Evolutionary conservation across 2,888 invertebrate genomes (phyloP).

Genomic region (Lasioglossum zephyrum): DNA sequence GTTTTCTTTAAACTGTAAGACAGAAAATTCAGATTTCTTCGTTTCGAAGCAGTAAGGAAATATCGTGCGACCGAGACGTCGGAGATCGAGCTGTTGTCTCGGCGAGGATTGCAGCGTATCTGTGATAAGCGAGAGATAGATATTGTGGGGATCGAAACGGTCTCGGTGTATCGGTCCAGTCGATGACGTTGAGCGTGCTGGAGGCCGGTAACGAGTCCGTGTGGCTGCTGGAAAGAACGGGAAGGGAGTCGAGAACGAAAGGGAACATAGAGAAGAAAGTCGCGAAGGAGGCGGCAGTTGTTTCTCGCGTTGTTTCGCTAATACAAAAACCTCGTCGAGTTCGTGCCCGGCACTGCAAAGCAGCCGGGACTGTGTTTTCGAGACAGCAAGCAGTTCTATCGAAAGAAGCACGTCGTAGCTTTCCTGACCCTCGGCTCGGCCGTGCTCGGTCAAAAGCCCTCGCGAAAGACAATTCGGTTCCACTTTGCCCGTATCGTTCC

Average conservation of each 20-base stretch:
- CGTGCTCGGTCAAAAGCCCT: slow-evolving; percentile 49
- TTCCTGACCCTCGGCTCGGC: slow-evolving; percentile 18
- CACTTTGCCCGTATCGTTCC: slow-evolving; percentile 60
- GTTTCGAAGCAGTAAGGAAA: not conserved
- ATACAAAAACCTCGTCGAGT: slow-evolving; percentile 49
- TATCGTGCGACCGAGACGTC: not conserved
- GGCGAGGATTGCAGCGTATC: not conserved
- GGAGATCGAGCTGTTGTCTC: not conserved
- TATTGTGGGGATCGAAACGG: not conserved
- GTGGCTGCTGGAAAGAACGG: not conserved
- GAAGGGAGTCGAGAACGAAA: not conserved
- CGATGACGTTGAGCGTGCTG: not conserved
- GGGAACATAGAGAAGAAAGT: slow-evolving; percentile 6
- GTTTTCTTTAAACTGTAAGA: no score
- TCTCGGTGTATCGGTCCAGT: not conserved
- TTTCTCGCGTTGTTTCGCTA: slow-evolving; percentile 54
- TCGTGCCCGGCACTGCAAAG: slow-evolving; percentile 61
- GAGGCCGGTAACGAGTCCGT: not conserved
- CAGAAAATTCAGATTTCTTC: not conserved
- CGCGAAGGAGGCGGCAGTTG: slow-evolving; percentile 39
- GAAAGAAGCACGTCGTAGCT: slow-evolving; percentile 33
- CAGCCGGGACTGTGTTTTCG: slow-evolving; percentile 33
- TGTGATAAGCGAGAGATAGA: not conserved
- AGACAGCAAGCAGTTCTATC: slow-evolving; percentile 6
- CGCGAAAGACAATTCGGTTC: slow-evolving; percentile 66